Evolutionary conservation across 1,140 invertebrate species (phyloP), one percentile per base, ranked within the genome.

Genomic region (Drosophila nikananu): DNA sequence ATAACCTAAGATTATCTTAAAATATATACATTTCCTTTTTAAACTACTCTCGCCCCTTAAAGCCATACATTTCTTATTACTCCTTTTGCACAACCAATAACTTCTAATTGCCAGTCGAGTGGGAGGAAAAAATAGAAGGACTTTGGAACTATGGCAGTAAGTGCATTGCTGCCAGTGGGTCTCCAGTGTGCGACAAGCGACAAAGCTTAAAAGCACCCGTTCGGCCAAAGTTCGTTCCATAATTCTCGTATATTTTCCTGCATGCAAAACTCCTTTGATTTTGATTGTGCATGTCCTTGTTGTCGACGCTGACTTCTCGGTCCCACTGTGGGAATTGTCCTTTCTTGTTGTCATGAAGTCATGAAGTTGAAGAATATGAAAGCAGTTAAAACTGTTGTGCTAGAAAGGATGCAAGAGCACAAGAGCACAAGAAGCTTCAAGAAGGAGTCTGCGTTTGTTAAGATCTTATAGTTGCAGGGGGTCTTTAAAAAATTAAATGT

Each of bases 151-250:
- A 66, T 35, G 32, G 46, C 21, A 65, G 61, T 65, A 66, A 71
- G 66, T 80, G 58, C 54, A 77, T 58, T 63, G 78, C 77, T 62
- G 61, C 76, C 41, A 54, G 63, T 62, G 63, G 19, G 64, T 83
- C 83, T 74, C 83, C 55, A 72, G 82, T 74, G 82, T 42, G 65
- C 59, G 54, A 68, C 71, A 61, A 80, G 62, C 71, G 80, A 80
- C 79, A 77, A 74, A 83, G 77, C 77, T 89, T 80, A 83, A 89
- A 80, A 83, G 83, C 72, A 68, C 74, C 58, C 39, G 21, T 54
- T 59, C 17, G 41, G 37, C 61, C 57, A 48, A 59, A 61, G 57
- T 51, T 58, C 9, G 39, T n/a, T n/a, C 63, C 21, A 37, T 39
- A 25, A 59, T 19, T 51, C 25, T 19, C 30, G 23, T 35, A 13